Percentiles rank a stretch among this genome's conserved stretches.
Conservation (phyloP, 2,797 vertebrate genomes). For the Acipenser transmontanus region DNA sequence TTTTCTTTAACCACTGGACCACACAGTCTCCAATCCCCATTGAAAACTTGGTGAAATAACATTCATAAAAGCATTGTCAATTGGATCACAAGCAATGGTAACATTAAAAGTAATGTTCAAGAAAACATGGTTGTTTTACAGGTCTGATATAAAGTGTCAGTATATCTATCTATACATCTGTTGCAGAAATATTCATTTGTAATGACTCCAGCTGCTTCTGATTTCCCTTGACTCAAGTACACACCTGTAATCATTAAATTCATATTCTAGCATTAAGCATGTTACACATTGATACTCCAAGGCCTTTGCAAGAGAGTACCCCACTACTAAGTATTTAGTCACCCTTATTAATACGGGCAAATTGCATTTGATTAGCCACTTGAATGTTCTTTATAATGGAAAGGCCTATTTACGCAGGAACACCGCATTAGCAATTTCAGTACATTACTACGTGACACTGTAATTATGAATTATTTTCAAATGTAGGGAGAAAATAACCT, state of each 20-base stretch:
- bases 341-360: conserved; percentile 39
- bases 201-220: neutral
- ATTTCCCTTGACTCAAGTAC: conserved; percentile 17
- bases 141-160: too few species aligned
- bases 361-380: conserved; percentile 58
- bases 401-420: conserved; percentile 24
- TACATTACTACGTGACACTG: conserved; percentile 38
- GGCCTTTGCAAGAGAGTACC: conserved; percentile 27
- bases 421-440: conserved; percentile 43
- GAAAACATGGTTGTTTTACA: too few species aligned
- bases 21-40: too few species aligned
- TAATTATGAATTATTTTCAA: conserved; percentile 52
- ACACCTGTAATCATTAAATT: conserved; percentile 20
- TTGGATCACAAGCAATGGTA: too few species aligned
- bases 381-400: conserved; percentile 47
- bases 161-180: too few species aligned
- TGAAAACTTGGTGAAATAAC: too few species aligned
- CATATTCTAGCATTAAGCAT: conserved; percentile 34
- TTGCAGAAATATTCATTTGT: too few species aligned
- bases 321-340: conserved; percentile 26
- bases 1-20: too few species aligned
- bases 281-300: conserved; percentile 14
- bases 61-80: too few species aligned
- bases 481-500: conserved; percentile 36
- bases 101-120: too few species aligned